phyloP scores from a whole-genome alignment of 2,797 vertebrate genomes.

The Triplophysa bombifrons region DNA sequence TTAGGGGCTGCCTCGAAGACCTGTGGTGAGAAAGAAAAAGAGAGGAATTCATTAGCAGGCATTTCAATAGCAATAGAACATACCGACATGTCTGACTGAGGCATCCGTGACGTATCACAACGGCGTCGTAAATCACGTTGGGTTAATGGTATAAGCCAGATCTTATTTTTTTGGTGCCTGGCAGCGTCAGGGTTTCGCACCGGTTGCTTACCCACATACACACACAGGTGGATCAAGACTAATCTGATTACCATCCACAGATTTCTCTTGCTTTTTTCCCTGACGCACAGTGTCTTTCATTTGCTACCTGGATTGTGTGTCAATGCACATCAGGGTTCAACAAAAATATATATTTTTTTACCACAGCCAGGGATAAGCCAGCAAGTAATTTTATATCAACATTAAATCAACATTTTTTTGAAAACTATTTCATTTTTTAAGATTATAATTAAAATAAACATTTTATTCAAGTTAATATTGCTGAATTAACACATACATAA shows the following conservation, averaged over 20 bases:
- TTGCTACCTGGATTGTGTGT: slow-evolving; percentile 41
- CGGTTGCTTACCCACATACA: slow-evolving; percentile 29
- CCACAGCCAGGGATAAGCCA: too few species aligned
- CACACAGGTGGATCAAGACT: slow-evolving; percentile 58
- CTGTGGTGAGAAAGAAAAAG: slow-evolving; percentile 65
- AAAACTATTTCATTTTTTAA: too few species aligned
- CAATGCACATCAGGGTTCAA: slow-evolving; percentile 34
- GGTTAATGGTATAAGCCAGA: slow-evolving; percentile 20
- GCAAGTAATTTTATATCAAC: too few species aligned
- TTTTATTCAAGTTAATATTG: too few species aligned
- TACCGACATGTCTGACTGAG: slow-evolving; percentile 31
- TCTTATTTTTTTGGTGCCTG: slow-evolving; percentile 25
- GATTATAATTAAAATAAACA: too few species aligned
- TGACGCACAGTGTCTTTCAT: slow-evolving; percentile 38
- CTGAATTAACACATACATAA: too few species aligned
- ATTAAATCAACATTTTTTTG: not conserved
- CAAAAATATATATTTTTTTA: not conserved
- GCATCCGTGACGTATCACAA: slow-evolving; percentile 18
- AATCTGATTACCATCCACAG: slow-evolving; percentile 67
- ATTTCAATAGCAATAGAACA: slow-evolving; percentile 46
- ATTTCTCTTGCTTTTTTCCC: slow-evolving; percentile 43
- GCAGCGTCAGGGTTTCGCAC: slow-evolving; percentile 18
- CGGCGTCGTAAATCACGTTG: not conserved
- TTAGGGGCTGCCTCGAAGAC: slow-evolving; percentile 59
- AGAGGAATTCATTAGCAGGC: slow-evolving; percentile 54